phyloP scores from a whole-genome alignment of 1,140 invertebrate species.

The Aethina tumida region DNA sequence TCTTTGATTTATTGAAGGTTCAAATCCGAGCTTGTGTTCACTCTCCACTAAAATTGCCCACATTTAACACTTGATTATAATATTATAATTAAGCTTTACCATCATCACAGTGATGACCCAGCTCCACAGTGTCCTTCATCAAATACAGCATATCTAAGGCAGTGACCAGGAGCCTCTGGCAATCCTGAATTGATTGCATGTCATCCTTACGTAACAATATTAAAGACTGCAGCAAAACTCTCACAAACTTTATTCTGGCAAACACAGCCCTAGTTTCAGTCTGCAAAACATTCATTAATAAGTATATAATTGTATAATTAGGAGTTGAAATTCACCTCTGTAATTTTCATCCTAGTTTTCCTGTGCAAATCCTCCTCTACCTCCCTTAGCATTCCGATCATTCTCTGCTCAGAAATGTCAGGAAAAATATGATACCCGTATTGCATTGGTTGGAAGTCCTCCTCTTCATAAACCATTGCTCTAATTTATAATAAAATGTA shows the following conservation, averaged over 20 bases:
- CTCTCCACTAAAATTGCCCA: constrained; percentile 23
- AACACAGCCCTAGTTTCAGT: constrained; percentile 58
- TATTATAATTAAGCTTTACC: constrained; percentile 12
- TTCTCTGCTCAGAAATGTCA: constrained; percentile 74
- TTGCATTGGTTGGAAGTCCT: constrained; percentile 90
- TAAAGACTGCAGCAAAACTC: constrained; percentile 75
- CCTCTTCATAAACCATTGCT: constrained; percentile 84
- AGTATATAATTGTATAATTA: constrained; percentile 3
- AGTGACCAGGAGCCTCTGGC: constrained; percentile 57
- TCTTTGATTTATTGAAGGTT: constrained; percentile 90
- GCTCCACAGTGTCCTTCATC: constrained; percentile 64
- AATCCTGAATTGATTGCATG: constrained; percentile 45
- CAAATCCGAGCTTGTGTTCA: constrained; percentile 67
- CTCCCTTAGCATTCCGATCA: constrained; percentile 74
- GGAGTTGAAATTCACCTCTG: constrained; percentile 9
- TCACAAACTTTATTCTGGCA: constrained; percentile 73
- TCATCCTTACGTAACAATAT: constrained; percentile 53
- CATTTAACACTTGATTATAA: background rate
- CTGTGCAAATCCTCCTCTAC: constrained; percentile 85
- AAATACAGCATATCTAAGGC: constrained; percentile 67
- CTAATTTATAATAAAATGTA: constrained; percentile 32
- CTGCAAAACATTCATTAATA: constrained; percentile 28
- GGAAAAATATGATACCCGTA: constrained; percentile 80
- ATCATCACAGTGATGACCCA: constrained; percentile 57
- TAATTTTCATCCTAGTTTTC: constrained; percentile 50